Base-by-base conservation (phyloP, 92 coral and sea anemone genomes). In the Phenganax stokvisi region DNA sequence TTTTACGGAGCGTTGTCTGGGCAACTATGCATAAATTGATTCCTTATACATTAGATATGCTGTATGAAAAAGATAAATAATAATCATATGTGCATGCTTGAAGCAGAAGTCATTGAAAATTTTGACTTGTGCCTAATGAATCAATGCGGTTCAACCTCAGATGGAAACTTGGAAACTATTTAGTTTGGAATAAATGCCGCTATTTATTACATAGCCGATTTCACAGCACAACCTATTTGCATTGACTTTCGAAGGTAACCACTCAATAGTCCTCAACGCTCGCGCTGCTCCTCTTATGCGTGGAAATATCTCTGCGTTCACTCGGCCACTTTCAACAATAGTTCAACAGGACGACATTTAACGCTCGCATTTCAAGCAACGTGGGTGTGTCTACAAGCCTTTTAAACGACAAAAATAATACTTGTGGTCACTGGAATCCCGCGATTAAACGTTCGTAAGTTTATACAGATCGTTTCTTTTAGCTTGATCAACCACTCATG, bases 191-290 rank as follows among this genome's bases (percentile, higher is more conserved):
- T 54, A 56, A 73, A 73, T 54, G 59, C 59, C 59, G 62, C 58
- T 53, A 53, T 30, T 53, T 20, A 15, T 73, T 73, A 56, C 54
- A 51, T 72, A 27, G 59, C 27, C 60, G 51, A 59, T 25, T 58
- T 53, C 62, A 53, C 62, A 53, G 59, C 30, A 79, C 68, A 79
- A 79, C 63, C 74, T 63, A 79, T 79, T 79, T 79, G 53, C 57
- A 79, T 79, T 63, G 65, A 64, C 83, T 16, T 44, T 63, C 63
- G 73, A 62, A 47, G 83, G 51, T 73, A 63, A 79, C 83, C 83
- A 79, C 83, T 79, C 74, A 79, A 79, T 79, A 79, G 63, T 54
- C 20, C 60, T 68, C 73, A 68, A 37, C 72, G 72, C 73, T 37
- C 47, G 70, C 70, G 73, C 70, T 65, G 51, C 57, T n/a, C 51